Percentiles rank a stretch among this genome's conserved stretches.
Evolutionary conservation across 2,113 vertebrate species (phyloP).

Genomic region (Riparia riparia): DNA sequence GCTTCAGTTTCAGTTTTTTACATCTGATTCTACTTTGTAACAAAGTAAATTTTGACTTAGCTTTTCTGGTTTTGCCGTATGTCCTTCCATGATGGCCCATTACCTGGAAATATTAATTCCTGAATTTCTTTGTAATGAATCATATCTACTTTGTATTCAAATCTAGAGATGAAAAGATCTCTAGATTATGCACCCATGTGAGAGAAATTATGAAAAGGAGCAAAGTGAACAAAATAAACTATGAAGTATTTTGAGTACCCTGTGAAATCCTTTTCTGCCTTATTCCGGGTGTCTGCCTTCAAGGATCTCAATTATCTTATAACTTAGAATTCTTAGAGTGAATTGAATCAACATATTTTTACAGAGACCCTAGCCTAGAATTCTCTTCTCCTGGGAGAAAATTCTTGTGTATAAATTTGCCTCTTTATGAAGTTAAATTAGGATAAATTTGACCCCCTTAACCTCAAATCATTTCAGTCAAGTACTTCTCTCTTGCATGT

Average conservation of each 20-base stretch:
- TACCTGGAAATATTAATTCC: background rate
- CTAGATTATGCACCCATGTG: background rate
- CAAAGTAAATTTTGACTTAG: background rate
- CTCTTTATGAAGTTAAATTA: background rate
- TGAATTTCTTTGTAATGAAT: background rate
- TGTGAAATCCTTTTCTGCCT: background rate
- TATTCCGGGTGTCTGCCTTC: background rate
- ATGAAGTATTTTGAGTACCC: background rate
- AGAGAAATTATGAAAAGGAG: background rate
- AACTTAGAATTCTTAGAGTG: background rate
- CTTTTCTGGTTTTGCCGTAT: background rate
- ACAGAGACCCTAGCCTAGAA: background rate
- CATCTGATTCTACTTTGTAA: background rate
- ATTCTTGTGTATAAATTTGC: background rate
- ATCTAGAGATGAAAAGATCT: background rate
- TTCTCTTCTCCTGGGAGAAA: background rate
- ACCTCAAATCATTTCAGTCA: slow-evolving; percentile 57
- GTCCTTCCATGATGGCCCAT: background rate
- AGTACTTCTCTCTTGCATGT: slow-evolving; percentile 37
- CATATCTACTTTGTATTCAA: background rate
- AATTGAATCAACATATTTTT: background rate
- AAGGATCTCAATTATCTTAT: background rate
- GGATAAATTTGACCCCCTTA: slow-evolving; percentile 10
- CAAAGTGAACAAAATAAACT: background rate
- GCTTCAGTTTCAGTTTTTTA: background rate